Conservation (phyloP, 2,797 vertebrate species). For the Brachymystax lenok region DNA sequence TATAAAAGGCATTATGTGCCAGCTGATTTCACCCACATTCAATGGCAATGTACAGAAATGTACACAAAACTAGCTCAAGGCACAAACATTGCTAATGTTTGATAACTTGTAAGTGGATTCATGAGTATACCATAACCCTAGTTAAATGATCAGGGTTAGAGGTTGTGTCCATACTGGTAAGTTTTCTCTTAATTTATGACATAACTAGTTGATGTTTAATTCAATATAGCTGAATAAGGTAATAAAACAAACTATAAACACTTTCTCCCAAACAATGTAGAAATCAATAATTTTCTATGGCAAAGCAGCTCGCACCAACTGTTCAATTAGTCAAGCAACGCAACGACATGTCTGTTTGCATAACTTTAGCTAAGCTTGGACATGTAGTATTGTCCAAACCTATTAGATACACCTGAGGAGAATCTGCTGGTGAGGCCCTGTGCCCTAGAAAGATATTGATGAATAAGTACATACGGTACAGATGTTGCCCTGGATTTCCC, state of each 20-base stretch:
- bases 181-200: not conserved
- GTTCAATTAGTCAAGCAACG: conserved; percentile 31
- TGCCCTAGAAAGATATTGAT: conserved; percentile 49
- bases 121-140: not conserved
- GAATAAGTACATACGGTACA: conserved; percentile 52
- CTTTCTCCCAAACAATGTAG: not conserved
- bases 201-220: not conserved
- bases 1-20: conserved; percentile 37
- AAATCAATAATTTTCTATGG: not conserved
- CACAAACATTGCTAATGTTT: not conserved
- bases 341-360: conserved; percentile 33
- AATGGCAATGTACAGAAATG: not conserved
- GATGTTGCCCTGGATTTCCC: conserved; percentile 63
- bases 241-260: not conserved
- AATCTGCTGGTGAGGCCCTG: conserved; percentile 33
- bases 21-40: conserved; percentile 22
- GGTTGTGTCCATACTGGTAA: not conserved
- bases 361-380: conserved; percentile 15
- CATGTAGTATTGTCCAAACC: conserved; percentile 31
- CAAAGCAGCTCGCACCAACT: conserved; percentile 28
- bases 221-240: not conserved
- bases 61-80: not conserved
- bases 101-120: not conserved
- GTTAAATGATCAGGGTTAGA: not conserved
- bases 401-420: conserved; percentile 46